Evolutionary conservation across 37 sponge, comb jelly and placozoan species (phyloP).

Genomic region (Halichondria panicea): DNA sequence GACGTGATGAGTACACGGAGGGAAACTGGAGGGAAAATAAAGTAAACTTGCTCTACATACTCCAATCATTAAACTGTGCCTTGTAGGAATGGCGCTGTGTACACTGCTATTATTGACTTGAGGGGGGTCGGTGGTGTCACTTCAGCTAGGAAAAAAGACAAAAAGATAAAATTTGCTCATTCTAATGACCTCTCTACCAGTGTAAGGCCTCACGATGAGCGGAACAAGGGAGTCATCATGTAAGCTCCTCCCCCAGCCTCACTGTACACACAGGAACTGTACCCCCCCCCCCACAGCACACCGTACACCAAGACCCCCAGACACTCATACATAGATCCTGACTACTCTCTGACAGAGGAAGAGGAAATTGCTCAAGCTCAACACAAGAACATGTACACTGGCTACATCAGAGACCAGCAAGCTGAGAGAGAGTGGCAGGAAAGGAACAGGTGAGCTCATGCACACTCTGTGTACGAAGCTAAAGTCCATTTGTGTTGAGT

Average conservation of each 20-base stretch:
- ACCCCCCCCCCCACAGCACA: constrained; percentile 30
- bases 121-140: constrained; percentile 1
- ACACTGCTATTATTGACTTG: constrained; percentile 9
- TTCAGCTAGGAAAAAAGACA: neutral
- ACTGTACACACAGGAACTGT: neutral
- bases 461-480: neutral
- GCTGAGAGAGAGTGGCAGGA: constrained; percentile 28
- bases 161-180: constrained; percentile 13
- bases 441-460: constrained; percentile 42
- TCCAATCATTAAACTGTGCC: no score
- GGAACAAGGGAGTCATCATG: no score
- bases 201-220: constrained; percentile 65
- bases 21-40: no score
- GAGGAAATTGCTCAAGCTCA: constrained; percentile 13
- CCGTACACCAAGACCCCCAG: constrained; percentile 63
- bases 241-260: neutral
- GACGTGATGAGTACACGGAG: no score
- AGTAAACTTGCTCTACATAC: no score
- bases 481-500: no score
- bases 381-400: constrained; percentile 45
- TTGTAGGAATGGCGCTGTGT: neutral
- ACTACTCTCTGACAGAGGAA: constrained; percentile 56
- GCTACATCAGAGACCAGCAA: constrained; percentile 45
- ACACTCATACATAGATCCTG: constrained; percentile 82
- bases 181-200: constrained; percentile 60